phyloP scores from a whole-genome alignment of 1,140 invertebrate genomes.

The Nixonia krombeini region DNA sequence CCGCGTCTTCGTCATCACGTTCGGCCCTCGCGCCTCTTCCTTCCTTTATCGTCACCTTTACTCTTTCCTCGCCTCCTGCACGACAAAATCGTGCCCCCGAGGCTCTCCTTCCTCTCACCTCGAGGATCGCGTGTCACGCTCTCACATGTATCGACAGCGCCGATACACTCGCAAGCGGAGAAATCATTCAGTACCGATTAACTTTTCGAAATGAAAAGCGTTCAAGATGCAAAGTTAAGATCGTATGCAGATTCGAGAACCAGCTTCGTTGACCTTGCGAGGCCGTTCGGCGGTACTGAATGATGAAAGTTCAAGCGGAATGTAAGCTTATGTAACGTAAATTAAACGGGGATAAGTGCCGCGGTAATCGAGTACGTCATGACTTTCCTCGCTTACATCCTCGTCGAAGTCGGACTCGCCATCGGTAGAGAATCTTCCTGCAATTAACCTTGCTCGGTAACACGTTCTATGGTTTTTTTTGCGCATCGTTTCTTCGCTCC shows the following conservation, averaged over 20 bases:
- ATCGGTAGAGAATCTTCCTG: too few relatives aligned
- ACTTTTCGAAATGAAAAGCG: slow-evolving; percentile 17
- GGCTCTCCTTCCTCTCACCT: slow-evolving; percentile 13
- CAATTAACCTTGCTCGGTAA: too few relatives aligned
- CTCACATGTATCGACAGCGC: slow-evolving; percentile 5
- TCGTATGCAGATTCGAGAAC: slow-evolving; percentile 29
- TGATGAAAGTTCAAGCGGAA: slow-evolving; percentile 37
- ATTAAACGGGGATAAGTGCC: slow-evolving; percentile 25
- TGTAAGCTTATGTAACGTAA: slow-evolving; percentile 30
- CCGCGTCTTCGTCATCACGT: slow-evolving; percentile 5
- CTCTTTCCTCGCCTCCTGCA: slow-evolving; percentile 16
- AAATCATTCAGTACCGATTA: slow-evolving; percentile 30
- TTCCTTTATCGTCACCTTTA: slow-evolving; percentile 23
- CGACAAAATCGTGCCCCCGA: slow-evolving; percentile 16
- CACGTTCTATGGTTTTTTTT: too few relatives aligned
- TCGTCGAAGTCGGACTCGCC: background rate
- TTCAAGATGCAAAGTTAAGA: slow-evolving; percentile 27
- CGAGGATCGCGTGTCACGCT: slow-evolving; percentile 15
- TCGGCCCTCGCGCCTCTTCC: background rate
- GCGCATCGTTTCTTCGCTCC: too few relatives aligned
- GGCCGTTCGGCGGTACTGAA: slow-evolving; percentile 36
- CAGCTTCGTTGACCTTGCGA: slow-evolving; percentile 39
- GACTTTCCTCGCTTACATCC: slow-evolving; percentile 3
- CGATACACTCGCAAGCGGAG: background rate
- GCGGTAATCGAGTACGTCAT: too few relatives aligned